phyloP scores from a whole-genome alignment of 2,113 vertebrate genomes.

The Callithrix jacchus region DNA sequence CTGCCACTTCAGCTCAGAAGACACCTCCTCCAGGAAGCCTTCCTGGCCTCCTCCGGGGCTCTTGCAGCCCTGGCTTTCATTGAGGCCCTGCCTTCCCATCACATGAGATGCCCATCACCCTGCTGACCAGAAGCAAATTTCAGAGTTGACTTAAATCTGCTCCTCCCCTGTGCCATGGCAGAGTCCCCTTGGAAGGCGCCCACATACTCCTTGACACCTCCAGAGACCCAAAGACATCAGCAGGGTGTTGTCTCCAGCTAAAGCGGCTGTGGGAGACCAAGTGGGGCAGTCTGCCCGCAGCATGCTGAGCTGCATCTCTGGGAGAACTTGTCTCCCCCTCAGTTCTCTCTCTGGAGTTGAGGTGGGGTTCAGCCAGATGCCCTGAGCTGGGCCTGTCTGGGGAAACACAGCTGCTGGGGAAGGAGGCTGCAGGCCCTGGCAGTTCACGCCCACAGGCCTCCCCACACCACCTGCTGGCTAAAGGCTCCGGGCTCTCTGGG shows the following conservation, averaged over 20 bases:
- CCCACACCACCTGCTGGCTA: accelerated
- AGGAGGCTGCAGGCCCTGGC: neutral
- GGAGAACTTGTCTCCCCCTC: too few species aligned
- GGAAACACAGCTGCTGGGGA: accelerated
- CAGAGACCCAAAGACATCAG: neutral
- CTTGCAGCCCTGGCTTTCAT: neutral
- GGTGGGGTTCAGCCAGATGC: neutral
- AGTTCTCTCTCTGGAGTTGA: neutral
- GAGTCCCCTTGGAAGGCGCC: neutral
- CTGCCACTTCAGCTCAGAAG: neutral
- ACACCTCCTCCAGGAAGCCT: neutral
- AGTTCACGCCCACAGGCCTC: neutral
- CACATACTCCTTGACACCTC: neutral
- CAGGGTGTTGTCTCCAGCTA: neutral
- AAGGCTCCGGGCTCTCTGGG: neutral
- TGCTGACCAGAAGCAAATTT: neutral
- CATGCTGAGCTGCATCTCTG: neutral
- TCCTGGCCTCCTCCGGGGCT: neutral
- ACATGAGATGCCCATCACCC: neutral
- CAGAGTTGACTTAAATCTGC: neutral
- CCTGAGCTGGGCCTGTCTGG: neutral
- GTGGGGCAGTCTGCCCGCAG: neutral
- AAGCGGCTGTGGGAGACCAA: too few species aligned
- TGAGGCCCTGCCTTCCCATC: too few species aligned
- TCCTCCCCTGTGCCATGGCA: neutral